Conservation (phyloP, 2,113 vertebrate genomes). For the Poicephalus meyeri region DNA sequence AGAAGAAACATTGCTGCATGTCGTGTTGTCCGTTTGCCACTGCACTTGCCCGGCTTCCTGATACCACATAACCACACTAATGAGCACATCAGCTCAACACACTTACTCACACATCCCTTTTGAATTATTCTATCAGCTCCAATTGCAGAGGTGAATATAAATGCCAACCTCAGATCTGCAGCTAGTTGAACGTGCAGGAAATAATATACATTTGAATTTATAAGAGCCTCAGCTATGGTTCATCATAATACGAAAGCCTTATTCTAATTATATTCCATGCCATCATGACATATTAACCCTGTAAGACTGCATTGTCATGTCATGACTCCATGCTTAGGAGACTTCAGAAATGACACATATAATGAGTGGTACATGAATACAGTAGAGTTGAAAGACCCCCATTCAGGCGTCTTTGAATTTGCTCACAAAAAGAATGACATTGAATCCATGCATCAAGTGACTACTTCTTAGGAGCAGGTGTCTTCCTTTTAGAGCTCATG, state of each 20-base stretch:
- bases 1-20: not conserved
- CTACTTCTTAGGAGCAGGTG: not conserved
- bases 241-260: not conserved
- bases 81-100: slow-evolving; percentile 8
- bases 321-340: not conserved
- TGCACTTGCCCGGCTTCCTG: slow-evolving; percentile 20
- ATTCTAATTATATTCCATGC: not conserved
- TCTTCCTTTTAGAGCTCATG: not conserved
- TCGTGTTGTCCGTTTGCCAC: not conserved
- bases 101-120: slow-evolving; percentile 11
- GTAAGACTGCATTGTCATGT: not conserved
- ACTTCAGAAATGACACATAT: not conserved
- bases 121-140: not conserved
- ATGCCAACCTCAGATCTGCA: not conserved
- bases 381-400: not conserved
- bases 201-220: not conserved
- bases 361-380: not conserved
- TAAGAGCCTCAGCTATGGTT: not conserved
- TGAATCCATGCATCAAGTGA: not conserved
- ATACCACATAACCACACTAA: slow-evolving; percentile 42
- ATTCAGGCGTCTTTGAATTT: not conserved
- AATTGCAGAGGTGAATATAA: not conserved
- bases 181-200: not conserved
- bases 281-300: not conserved
- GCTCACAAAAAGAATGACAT: not conserved